Conservation (phyloP, 1,140 invertebrate species). For the Drosophila orena region DNA sequence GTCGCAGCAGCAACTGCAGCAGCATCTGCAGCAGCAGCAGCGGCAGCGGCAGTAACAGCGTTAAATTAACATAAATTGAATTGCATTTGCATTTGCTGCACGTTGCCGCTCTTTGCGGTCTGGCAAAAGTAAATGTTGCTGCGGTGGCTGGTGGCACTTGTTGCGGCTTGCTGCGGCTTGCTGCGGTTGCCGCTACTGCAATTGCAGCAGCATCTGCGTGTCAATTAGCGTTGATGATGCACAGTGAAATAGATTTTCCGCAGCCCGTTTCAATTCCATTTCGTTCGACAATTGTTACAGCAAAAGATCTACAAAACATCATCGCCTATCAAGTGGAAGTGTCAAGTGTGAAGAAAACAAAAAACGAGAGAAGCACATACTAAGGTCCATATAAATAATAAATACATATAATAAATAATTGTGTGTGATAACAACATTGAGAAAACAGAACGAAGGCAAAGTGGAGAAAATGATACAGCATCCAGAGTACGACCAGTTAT, state of each 20-base stretch:
- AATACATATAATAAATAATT: constrained; percentile 21
- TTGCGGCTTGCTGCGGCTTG: constrained; percentile 57
- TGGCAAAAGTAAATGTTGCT: constrained; percentile 30
- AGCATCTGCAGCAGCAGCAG: constrained; percentile 32
- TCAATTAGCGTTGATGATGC: constrained; percentile 80
- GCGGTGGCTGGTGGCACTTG: constrained; percentile 26
- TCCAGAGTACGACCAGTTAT: constrained; percentile 21
- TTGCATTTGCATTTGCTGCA: constrained; percentile 83
- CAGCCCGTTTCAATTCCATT: constrained; percentile 73
- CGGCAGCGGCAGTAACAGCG: constrained; percentile 32
- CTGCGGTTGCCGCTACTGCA: constrained; percentile 29
- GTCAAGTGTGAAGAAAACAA: constrained; percentile 63
- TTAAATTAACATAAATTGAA: constrained; percentile 85
- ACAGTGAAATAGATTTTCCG: constrained; percentile 75
- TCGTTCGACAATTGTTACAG: constrained; percentile 61
- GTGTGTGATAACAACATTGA: constrained; percentile 68
- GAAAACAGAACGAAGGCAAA: constrained; percentile 24
- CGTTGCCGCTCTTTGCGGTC: constrained; percentile 65
- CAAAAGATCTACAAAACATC: constrained; percentile 26
- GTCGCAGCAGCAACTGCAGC: constrained; percentile 20
- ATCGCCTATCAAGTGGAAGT: constrained; percentile 66
- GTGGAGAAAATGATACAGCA: constrained; percentile 42
- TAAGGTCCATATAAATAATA: constrained; percentile 45
- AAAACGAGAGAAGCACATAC: constrained; percentile 34
- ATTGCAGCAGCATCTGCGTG: constrained; percentile 64